Evolutionary conservation across 2,113 vertebrate species (phyloP).

Genomic region (Paraplagusia blochii): DNA sequence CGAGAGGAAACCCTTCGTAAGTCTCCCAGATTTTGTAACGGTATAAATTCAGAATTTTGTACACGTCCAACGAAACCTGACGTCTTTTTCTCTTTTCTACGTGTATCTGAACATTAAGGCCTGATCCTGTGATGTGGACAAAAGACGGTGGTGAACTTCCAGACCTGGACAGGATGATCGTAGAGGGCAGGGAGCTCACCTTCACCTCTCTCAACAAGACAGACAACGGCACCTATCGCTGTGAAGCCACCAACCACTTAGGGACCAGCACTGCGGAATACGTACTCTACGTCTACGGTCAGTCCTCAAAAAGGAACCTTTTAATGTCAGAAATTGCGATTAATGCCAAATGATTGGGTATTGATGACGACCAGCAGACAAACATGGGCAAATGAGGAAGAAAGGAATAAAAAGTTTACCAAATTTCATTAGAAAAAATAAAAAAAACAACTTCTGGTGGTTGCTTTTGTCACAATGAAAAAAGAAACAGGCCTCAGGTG

Average conservation of each 20-base stretch:
- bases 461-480: constrained; percentile 41
- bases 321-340: constrained; percentile 1
- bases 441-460: constrained; percentile 26
- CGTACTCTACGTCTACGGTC: constrained; percentile 95
- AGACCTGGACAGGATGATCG: constrained; percentile 91
- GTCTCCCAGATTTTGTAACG: constrained; percentile 66
- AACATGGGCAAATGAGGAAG: background rate
- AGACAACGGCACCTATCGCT: constrained; percentile 98
- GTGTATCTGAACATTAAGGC: constrained; percentile 71
- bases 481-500: constrained; percentile 58
- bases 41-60: constrained; percentile 4
- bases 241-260: constrained; percentile 94
- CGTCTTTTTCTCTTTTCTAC: constrained; percentile 14
- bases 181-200: constrained; percentile 91
- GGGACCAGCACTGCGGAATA: constrained; percentile 93
- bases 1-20: constrained; percentile 98
- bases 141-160: constrained; percentile 94
- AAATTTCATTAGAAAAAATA: constrained; percentile 29
- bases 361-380: background rate
- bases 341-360: background rate
- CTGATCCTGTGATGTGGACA: constrained; percentile 95
- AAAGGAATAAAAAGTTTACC: background rate
- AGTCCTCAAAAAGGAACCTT: constrained; percentile 62
- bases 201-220: constrained; percentile 98
- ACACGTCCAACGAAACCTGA: background rate